phyloP scores from a whole-genome alignment of 53 echinoderm and acorn worm species.

The Echinarachnius parma region DNA sequence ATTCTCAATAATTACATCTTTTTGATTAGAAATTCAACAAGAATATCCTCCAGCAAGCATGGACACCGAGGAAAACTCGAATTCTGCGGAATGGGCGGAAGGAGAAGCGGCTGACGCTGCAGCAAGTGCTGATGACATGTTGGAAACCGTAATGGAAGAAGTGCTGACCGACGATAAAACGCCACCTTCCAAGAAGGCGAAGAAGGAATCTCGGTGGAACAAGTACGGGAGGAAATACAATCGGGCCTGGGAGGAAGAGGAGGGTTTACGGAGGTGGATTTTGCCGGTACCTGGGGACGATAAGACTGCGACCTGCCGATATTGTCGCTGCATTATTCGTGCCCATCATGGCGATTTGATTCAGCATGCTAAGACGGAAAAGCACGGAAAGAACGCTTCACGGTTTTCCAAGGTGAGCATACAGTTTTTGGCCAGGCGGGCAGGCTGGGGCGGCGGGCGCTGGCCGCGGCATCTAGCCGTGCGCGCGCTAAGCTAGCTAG shows the following conservation, averaged over 20 bases:
- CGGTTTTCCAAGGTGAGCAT: conserved; percentile 15
- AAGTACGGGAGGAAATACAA: conserved; percentile 18
- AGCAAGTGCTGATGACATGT: neutral
- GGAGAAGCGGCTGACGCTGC: neutral
- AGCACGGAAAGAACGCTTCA: conserved; percentile 21
- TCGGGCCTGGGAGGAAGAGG: conserved; percentile 18
- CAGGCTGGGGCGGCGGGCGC: neutral
- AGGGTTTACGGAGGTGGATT: conserved; percentile 8
- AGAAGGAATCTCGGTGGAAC: neutral
- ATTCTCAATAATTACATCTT: neutral
- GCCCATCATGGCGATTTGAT: conserved; percentile 35
- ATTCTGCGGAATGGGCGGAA: conserved; percentile 14
- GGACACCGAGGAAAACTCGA: conserved; percentile 18
- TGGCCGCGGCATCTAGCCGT: neutral
- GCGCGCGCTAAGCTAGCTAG: neutral
- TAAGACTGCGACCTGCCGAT: conserved; percentile 21
- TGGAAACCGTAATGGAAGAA: no score
- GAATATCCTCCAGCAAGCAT: no score
- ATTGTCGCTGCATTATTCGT: conserved; percentile 27
- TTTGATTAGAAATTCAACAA: no score
- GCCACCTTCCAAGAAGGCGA: conserved; percentile 35
- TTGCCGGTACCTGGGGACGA: conserved; percentile 29
- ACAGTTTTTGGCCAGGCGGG: neutral
- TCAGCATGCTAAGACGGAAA: conserved; percentile 34
- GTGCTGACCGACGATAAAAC: conserved; percentile 3